These are phyloP conservation scores for Phoeniculus purpureus DNA, from an alignment of 2,797 vertebrate genomes.

Conservation along the genomic window DNA sequence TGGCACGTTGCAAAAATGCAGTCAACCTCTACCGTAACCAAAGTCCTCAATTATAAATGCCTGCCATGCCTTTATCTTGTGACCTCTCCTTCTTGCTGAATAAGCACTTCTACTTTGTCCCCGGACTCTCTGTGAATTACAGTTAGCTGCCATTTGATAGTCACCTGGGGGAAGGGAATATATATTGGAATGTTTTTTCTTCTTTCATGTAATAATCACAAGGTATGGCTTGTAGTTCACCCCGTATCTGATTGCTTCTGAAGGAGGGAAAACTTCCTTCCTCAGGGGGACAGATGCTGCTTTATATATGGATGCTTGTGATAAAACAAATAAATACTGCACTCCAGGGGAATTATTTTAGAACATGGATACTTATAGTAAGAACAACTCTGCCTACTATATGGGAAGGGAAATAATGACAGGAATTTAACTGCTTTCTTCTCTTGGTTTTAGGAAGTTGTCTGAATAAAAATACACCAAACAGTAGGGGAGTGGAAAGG, in stretches of 20 bases:
- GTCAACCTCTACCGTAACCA: background rate
- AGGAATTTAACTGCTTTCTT: background rate
- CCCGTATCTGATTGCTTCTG: background rate
- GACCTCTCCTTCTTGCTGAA: background rate
- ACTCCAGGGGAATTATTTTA: background rate
- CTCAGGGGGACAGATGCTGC: background rate
- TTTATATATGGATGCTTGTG: background rate
- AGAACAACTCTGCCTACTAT: background rate
- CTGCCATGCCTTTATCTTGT: background rate
- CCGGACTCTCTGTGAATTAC: background rate
- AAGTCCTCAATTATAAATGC: background rate
- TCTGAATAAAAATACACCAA: background rate
- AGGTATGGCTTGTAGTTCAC: background rate
- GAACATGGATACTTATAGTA: background rate
- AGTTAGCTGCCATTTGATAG: background rate
- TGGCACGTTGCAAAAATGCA: background rate
- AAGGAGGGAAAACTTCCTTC: background rate
- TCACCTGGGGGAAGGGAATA: background rate
- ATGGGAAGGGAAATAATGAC: background rate
- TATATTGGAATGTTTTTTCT: background rate
- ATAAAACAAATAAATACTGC: background rate
- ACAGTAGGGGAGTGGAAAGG: accelerated
- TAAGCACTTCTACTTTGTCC: background rate
- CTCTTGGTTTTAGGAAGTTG: background rate
- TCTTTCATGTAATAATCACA: background rate